A percentile compares a stretch with the other conserved stretches of the same genome.
Evolutionary conservation across 2,113 vertebrate species (phyloP).

Genomic region (Motacilla alba): DNA sequence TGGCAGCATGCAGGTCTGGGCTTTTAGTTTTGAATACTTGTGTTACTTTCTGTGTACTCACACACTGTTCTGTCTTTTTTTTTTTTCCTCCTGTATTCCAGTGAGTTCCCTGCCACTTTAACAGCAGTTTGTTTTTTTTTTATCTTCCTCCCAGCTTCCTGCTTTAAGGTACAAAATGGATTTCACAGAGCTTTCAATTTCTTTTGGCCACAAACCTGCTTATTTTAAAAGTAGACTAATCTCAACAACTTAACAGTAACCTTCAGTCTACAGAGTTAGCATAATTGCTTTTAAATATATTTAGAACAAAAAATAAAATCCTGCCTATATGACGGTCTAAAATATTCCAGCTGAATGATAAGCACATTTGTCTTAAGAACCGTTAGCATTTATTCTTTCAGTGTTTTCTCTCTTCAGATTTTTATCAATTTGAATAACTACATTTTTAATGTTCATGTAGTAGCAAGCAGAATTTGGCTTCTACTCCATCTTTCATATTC

Average conservation of each 20-base stretch:
- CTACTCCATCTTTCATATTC: background rate
- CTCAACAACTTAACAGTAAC: background rate
- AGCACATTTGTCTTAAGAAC: background rate
- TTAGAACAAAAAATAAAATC: background rate
- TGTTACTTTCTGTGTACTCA: background rate
- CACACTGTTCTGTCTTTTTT: background rate
- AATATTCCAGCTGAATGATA: background rate
- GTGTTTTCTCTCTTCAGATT: background rate
- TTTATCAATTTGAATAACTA: background rate
- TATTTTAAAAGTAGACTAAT: conserved; percentile 2
- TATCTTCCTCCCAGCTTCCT: background rate
- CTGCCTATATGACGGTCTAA: background rate
- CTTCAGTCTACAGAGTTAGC: background rate
- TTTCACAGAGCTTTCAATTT: background rate
- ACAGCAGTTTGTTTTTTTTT: background rate
- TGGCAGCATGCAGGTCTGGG: accelerated
- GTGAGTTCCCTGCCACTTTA: background rate
- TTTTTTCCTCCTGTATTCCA: background rate
- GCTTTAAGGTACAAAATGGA: background rate
- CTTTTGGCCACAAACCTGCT: background rate
- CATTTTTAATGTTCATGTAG: background rate
- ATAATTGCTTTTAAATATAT: background rate
- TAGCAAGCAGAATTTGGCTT: background rate
- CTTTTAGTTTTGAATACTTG: background rate
- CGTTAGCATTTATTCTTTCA: background rate